These are phyloP conservation scores for Mola mola DNA, from an alignment of 2,113 vertebrate species.

Conservation along the genomic window DNA sequence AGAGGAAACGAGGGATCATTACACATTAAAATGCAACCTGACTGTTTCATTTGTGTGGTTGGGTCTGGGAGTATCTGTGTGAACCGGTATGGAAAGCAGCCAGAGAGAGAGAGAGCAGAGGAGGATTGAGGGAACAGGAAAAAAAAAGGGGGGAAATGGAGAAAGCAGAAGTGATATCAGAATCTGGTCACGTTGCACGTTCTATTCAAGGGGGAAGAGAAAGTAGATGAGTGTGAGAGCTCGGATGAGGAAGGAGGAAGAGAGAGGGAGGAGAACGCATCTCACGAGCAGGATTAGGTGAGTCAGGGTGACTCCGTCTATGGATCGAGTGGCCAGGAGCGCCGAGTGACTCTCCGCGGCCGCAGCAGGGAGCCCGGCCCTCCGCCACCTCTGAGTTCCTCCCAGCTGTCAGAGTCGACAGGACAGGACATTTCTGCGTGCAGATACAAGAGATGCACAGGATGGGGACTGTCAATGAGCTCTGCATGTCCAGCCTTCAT, in stretches of 20 bases:
- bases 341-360: conserved; percentile 16
- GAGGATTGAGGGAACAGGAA: conserved; percentile 51
- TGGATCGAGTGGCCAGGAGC: conserved; percentile 11
- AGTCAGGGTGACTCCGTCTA: conserved; percentile 20
- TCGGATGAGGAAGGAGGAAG: not conserved
- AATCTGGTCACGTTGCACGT: conserved; percentile 39
- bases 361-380: conserved; percentile 13
- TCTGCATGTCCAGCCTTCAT: conserved; percentile 90
- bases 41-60: conserved; percentile 26
- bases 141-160: conserved; percentile 55
- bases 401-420: not conserved
- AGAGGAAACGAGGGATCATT: not conserved
- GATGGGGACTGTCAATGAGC: conserved; percentile 89
- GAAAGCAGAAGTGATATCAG: conserved; percentile 68
- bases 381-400: conserved; percentile 10
- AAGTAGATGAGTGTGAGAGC: conserved; percentile 33
- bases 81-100: conserved; percentile 53
- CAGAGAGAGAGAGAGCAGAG: conserved; percentile 43
- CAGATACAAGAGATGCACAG: not conserved
- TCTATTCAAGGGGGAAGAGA: conserved; percentile 39
- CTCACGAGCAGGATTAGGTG: conserved; percentile 14
- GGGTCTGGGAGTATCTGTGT: conserved; percentile 50
- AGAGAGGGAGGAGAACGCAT: not conserved
- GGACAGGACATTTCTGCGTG: not conserved
- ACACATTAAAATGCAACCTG: not conserved